Evolutionary conservation across 2,797 vertebrate genomes (phyloP), one percentile per base, ranked within the genome.

Genomic region (Centropyge bicolor): DNA sequence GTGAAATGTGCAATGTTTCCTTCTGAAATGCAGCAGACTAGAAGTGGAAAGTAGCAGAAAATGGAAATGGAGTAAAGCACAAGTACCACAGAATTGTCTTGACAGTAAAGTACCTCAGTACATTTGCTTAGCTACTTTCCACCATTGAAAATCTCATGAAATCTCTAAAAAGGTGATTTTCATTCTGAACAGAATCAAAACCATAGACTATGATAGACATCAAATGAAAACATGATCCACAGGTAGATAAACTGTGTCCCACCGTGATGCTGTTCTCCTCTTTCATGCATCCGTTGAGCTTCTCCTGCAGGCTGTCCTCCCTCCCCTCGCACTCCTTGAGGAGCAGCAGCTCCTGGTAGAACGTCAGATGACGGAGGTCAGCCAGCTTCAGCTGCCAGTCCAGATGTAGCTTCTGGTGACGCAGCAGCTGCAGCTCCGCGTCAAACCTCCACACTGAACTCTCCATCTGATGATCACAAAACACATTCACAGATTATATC

Each of bases 341-440:
- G 55, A 99, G 92, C 78, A 96, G 94, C 75, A 97, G 92, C 93
- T 99, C 98, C 89, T 98, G 95, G 82, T 95, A 96, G 71, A 97
- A 92, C 0, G 95, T 98, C 85, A 97, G 76, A 71, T 96, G 95
- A 3, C 56, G 88, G 49, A 98, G 92, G 74, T 97, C 96, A n/a
- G 94, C 95, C 75, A 90, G 85, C 91, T 99, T 98, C 94, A 99
- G 94, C 82, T 94, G 85, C 46, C 91, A 85, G 61, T 99, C 97
- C 89, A 97, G 87, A 48, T 83, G 87, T 79, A 95, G 77, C 81
- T 98, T 98, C 84, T 96, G 91, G 64, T 96, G 96, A 40, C 93
- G 93, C 82, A 98, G 91, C 69, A 96, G 82, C 57, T 59, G 79
- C n/a, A 98, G 95, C 63, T 97, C 95, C 0, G 94, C 94, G 27